Evolutionary conservation across 1,140 invertebrate species (phyloP).

Genomic region (Aleiodes sp.): DNA sequence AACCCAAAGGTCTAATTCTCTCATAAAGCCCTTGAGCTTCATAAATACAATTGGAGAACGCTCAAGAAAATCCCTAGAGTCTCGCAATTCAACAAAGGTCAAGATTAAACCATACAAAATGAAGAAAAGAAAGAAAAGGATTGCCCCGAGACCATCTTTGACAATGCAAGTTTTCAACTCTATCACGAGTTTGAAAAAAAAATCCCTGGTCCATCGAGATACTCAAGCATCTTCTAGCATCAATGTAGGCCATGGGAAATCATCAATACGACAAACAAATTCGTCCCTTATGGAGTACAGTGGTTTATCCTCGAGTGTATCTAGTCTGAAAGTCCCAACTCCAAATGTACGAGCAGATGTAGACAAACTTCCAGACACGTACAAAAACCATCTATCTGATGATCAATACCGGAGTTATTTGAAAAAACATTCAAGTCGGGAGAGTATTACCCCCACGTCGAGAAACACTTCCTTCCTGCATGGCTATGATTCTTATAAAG

Average conservation of each 20-base stretch:
- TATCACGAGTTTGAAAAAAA: constrained; percentile 22
- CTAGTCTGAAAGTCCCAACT: constrained; percentile 18
- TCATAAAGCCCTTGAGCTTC: constrained; percentile 25
- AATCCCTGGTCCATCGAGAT: background rate
- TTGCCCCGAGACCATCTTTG: constrained; percentile 35
- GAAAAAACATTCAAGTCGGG: constrained; percentile 14
- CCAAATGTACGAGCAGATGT: constrained; percentile 29
- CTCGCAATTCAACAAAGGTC: constrained; percentile 4
- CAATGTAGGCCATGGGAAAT: background rate
- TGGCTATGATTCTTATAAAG: constrained; percentile 45
- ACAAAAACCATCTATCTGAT: constrained; percentile 30
- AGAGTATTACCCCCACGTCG: background rate
- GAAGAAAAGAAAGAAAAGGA: constrained; percentile 39
- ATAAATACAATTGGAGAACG: background rate
- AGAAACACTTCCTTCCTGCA: constrained; percentile 39
- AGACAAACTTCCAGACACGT: constrained; percentile 30
- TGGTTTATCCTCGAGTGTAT: background rate
- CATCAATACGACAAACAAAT: background rate
- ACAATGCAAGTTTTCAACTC: constrained; percentile 4
- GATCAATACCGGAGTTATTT: constrained; percentile 31
- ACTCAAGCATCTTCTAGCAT: background rate
- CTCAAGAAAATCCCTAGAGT: background rate
- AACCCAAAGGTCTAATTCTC: background rate
- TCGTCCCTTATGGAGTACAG: background rate
- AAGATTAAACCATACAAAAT: constrained; percentile 35